These are phyloP conservation scores for Rhabdophis nuchalis DNA, from an alignment of 2,797 vertebrate genomes.

Conservation along the genomic window DNA sequence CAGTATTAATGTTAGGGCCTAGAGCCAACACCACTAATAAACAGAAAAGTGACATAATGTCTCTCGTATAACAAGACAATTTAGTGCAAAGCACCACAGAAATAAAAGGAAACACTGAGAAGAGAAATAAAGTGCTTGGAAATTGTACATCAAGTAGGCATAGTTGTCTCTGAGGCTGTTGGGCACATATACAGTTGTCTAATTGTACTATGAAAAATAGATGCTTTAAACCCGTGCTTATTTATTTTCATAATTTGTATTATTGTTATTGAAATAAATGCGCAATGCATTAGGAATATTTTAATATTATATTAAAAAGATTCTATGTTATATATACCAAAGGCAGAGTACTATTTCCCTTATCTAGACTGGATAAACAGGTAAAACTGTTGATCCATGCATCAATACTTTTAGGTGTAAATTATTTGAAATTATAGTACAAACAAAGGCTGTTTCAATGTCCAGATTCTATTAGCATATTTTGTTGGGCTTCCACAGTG, in stretches of 20 bases:
- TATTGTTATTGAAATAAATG: slow-evolving; percentile 42
- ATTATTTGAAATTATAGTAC: background rate
- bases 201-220: slow-evolving; percentile 17
- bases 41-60: slow-evolving; percentile 51
- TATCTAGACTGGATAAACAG: background rate
- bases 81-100: slow-evolving; percentile 53
- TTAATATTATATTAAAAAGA: slow-evolving; percentile 43
- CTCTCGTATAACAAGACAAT: slow-evolving; percentile 58
- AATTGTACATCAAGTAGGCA: slow-evolving; percentile 21
- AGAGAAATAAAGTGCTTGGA: slow-evolving; percentile 41
- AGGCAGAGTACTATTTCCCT: slow-evolving; percentile 25
- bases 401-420: background rate
- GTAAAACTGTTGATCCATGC: background rate
- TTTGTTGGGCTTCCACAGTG: background rate
- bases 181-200: slow-evolving; percentile 9
- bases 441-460: background rate
- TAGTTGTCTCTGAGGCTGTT: background rate
- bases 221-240: slow-evolving; percentile 19
- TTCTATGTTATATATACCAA: slow-evolving; percentile 25
- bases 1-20: slow-evolving; percentile 44
- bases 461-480: background rate
- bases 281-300: slow-evolving; percentile 43
- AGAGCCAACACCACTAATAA: slow-evolving; percentile 51
- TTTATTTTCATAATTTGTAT: slow-evolving; percentile 33
- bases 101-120: slow-evolving; percentile 48